Base-by-base conservation (phyloP, 1,140 invertebrate genomes). In the Cryptotermes secundus region DNA sequence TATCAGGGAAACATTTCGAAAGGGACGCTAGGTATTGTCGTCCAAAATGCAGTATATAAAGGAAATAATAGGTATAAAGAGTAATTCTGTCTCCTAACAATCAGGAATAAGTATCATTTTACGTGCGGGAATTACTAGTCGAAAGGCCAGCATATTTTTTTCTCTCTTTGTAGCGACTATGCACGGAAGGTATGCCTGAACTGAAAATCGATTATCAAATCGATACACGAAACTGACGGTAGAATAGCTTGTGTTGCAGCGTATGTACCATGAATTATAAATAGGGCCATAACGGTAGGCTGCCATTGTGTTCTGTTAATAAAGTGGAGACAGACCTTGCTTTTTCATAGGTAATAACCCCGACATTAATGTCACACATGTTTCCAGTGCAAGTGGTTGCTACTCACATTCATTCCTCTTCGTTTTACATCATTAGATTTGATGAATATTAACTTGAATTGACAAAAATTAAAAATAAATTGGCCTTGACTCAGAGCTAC, bases 191-290 rank as follows among this genome's bases (percentile, higher is more conserved):
- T 72, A 72, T 31, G 31, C 10, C n/a, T 72, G 31, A 72, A 72
- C n/a, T n/a, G 59, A 31, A 72, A 72, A 72, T 72, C 59, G 59
- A 72, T 72, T 72, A 72, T 72, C 59, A 4, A 72, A n/a, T 72
- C 59, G 59, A 72, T 72, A 72, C 16, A 72, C n/a, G n/a, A 72
- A 72, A 72, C 59, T 72, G 59, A 72, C n/a, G 1, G 59, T 72
- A 31, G 59, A 72, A 31, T 31, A 72, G 26, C 59, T 31, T 72
- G 26, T 72, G 59, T n/a, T 72, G n/a, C n/a, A 72, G 59, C 31
- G 26, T 72, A 72, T 14, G 59, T n/a, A 31, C n/a, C 59, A 72
- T 72, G 59, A 72, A 72, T 72, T n/a, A 72, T 72, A 72, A 31
- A 72, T 72, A 14, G n/a, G 59, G 59, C 59, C 59, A 31, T 72